phyloP scores from a whole-genome alignment of 2,797 vertebrate genomes.

The Typhlichthys subterraneus region DNA sequence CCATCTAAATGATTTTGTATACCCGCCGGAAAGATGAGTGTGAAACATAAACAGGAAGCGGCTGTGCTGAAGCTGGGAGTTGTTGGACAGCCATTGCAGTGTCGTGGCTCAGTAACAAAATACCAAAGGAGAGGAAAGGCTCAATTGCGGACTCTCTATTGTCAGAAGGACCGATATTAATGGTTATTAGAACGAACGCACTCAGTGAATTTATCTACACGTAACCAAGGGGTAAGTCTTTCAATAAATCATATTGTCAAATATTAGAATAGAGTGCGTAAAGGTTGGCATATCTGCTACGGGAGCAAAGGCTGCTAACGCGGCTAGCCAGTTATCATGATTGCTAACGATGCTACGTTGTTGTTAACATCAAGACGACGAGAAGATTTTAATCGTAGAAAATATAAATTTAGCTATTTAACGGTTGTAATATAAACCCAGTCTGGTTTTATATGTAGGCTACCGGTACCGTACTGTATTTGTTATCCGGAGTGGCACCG shows the following conservation, averaged over 20 bases:
- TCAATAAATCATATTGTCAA: accelerated
- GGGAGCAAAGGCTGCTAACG: neutral
- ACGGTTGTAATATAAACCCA: neutral
- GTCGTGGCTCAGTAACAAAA: conserved; percentile 83
- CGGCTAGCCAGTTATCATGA: conserved; percentile 47
- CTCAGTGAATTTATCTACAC: conserved; percentile 42
- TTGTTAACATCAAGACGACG: conserved; percentile 36
- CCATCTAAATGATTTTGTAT: conserved; percentile 14
- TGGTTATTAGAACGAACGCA: conserved; percentile 51
- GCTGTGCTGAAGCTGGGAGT: conserved; percentile 60
- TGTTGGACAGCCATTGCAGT: conserved; percentile 80
- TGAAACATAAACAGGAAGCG: conserved; percentile 78
- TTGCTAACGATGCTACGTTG: conserved; percentile 53
- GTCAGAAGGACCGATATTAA: conserved; percentile 46
- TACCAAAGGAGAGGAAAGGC: conserved; percentile 63
- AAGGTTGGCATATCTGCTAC: conserved; percentile 36
- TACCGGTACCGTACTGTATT: too few species aligned
- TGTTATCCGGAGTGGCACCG: neutral
- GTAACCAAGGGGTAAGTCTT: conserved; percentile 68
- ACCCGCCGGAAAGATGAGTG: conserved; percentile 56
- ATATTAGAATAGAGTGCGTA: conserved; percentile 13
- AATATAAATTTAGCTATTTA: neutral
- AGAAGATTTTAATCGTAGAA: neutral
- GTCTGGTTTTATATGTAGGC: too few species aligned
- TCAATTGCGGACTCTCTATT: conserved; percentile 43